Evolutionary conservation across 1,140 invertebrate species (phyloP), one percentile per base, ranked within the genome.

Genomic region (Harpegnathos saltator): DNA sequence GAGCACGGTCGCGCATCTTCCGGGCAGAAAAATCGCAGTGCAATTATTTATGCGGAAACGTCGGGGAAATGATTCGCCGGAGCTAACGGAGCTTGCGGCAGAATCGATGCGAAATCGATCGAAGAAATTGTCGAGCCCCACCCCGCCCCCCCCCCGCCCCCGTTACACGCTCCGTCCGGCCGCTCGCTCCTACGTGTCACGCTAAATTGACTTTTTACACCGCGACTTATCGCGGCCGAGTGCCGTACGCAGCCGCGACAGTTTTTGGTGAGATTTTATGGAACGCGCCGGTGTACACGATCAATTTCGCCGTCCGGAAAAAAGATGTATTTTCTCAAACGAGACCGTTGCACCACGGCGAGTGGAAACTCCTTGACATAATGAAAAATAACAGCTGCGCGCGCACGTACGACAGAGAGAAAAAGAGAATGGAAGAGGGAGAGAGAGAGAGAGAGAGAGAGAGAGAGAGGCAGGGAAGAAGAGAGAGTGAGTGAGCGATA

Each of bases 251-350:
- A 80, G 54, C 17, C 52, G 52, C 50, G 52, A 78, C 33, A 38
- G 65, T 80, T 80, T 71, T 58, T 80, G n/a, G 50, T 71, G 1
- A 38, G 22, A 80, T 71, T 80, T 80, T 71, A 80, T 80, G 29
- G 65, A 80, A 71, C 33, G 38, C 44, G 52, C 65, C 65, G 22
- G 66, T 80, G 75, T 69, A 69, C 65, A 80, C 52, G 75, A 80
- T 80, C 75, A 71, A 80, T 80, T 80, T 80, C 38, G 33, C 52
- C 24, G 65, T 44, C 52, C 33, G 17, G 33, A 48, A 80, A 80
- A 80, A 80, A 59, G 75, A 80, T 80, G 65, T 80, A 80, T 80
- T 80, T 80, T 71, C 65, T 80, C 52, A 71, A 80, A 80, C 33
- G 66, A 80, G 65, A 59, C 56, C 75, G 52, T 80, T 71, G 54